phyloP scores from a whole-genome alignment of 2,113 vertebrate genomes.

The Hippolais icterina region DNA sequence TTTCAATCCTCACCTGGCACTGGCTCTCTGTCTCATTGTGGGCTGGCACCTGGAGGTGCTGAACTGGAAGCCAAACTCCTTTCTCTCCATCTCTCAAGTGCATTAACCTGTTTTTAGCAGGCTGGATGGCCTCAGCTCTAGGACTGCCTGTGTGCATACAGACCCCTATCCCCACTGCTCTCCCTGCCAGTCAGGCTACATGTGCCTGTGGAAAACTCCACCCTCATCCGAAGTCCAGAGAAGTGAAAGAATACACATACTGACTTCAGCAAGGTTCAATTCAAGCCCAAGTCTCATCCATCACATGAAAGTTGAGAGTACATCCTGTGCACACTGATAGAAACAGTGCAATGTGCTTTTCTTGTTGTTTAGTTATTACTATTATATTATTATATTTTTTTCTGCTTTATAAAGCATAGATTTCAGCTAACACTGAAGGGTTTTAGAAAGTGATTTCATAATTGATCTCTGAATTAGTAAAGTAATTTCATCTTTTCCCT shows the following conservation, averaged over 20 bases:
- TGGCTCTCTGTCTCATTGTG: neutral
- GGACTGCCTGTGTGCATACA: neutral
- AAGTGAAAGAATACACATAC: neutral
- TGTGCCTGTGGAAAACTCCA: neutral
- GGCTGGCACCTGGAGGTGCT: neutral
- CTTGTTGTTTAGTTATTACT: neutral
- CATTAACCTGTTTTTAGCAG: neutral
- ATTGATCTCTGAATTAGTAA: neutral
- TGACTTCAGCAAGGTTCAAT: neutral
- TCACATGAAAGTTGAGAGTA: neutral
- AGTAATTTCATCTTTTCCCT: neutral
- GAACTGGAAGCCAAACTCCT: neutral
- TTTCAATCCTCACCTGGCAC: neutral
- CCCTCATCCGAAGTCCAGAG: neutral
- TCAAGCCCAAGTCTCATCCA: neutral
- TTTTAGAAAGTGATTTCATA: neutral
- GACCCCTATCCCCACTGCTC: neutral
- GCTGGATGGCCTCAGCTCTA: neutral
- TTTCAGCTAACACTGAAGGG: neutral
- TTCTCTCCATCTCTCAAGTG: neutral
- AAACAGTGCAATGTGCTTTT: neutral
- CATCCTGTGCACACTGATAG: neutral
- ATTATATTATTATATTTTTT: neutral
- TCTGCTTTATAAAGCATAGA: neutral
- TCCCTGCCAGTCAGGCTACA: neutral